Conservation (phyloP, 2,113 vertebrate genomes). For the Xenopus tropicalis region DNA sequence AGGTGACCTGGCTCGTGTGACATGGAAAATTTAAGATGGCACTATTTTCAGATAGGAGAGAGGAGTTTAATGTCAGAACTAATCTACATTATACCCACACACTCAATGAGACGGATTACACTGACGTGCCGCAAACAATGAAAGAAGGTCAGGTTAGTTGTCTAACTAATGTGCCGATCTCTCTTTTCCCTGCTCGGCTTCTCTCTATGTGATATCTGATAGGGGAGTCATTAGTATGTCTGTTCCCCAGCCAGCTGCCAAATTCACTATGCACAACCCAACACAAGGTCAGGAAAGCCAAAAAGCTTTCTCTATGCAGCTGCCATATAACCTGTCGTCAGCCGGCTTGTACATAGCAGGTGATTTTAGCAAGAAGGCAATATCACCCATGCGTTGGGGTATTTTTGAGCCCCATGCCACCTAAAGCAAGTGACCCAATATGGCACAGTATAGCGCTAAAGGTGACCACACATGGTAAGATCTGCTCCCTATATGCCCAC, state of each 20-base stretch:
- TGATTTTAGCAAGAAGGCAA: too few species aligned
- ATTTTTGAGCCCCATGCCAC: too few species aligned
- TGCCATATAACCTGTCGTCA: neutral
- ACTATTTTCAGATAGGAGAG: conserved; percentile 33
- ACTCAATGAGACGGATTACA: conserved; percentile 25
- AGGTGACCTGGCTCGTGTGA: conserved; percentile 16
- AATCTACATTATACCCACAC: conserved; percentile 2
- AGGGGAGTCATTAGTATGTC: neutral
- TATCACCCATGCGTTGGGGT: too few species aligned
- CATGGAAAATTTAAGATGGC: conserved; percentile 22
- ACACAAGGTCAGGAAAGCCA: neutral
- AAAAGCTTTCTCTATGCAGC: neutral
- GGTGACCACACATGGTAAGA: too few species aligned
- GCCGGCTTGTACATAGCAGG: neutral
- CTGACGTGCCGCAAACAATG: neutral
- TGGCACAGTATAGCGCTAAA: too few species aligned
- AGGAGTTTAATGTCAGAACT: conserved; percentile 29
- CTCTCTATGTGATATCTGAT: conserved; percentile 16
- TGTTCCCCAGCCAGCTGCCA: neutral
- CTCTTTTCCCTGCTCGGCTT: neutral
- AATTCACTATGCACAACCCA: neutral
- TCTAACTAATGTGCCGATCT: neutral
- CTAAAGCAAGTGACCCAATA: too few species aligned
- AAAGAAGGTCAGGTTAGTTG: conserved; percentile 16
- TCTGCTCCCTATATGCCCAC: too few species aligned